These are phyloP conservation scores for Oncorhynchus kisutch DNA, from an alignment of 2,113 vertebrate genomes.

Conservation along the genomic window DNA sequence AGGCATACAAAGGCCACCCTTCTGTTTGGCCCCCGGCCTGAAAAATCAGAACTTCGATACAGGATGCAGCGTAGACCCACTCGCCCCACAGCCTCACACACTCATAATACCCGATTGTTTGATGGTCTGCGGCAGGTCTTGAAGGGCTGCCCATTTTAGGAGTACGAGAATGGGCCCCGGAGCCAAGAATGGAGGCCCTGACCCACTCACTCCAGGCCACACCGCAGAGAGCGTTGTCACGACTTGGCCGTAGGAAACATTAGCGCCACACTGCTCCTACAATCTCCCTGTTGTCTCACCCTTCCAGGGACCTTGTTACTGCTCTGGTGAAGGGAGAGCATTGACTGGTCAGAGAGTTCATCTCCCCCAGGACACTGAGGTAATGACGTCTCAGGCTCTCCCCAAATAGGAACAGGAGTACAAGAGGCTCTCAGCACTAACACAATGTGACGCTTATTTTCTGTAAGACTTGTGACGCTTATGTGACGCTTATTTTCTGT, in stretches of 20 bases:
- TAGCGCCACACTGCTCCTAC: conserved; percentile 41
- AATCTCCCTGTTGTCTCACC: conserved; percentile 53
- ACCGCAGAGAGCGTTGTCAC: conserved; percentile 46
- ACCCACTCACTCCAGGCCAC: conserved; percentile 53
- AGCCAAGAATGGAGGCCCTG: conserved; percentile 32
- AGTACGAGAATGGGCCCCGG: conserved; percentile 57
- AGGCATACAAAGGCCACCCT: conserved; percentile 74
- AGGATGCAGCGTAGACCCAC: conserved; percentile 66
- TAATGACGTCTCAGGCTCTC: conserved; percentile 35
- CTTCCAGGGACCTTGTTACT: conserved; percentile 17
- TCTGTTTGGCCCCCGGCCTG: conserved; percentile 71
- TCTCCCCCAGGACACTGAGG: conserved; percentile 31
- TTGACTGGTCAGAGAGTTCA: conserved; percentile 38
- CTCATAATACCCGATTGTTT: conserved; percentile 74
- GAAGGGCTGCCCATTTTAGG: conserved; percentile 75
- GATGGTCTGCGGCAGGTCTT: conserved; percentile 59
- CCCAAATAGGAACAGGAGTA: conserved; percentile 38
- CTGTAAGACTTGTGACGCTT: conserved; percentile 45
- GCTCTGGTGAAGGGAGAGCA: conserved; percentile 21
- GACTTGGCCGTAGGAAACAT: conserved; percentile 53
- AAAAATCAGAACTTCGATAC: conserved; percentile 66
- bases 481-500: too few species aligned
- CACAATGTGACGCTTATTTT: conserved; percentile 48
- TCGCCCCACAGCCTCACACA: conserved; percentile 55
- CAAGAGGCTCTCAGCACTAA: conserved; percentile 21